Conservation (phyloP, 2,797 vertebrate species). For the Gallinago stenura region DNA sequence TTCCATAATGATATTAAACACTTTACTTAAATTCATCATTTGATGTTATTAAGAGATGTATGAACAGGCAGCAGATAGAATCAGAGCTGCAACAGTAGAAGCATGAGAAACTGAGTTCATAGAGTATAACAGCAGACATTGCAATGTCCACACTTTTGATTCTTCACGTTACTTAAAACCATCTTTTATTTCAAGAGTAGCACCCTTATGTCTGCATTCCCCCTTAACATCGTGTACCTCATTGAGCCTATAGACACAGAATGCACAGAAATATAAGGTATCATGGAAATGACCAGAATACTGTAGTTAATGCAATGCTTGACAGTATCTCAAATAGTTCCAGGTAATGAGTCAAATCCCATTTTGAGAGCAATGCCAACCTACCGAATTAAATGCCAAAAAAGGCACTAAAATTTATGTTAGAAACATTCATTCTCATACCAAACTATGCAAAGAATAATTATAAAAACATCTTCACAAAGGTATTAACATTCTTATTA, state of each 20-base stretch:
- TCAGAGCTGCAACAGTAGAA: background rate
- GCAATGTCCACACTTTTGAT: fast-evolving
- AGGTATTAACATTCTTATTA: background rate
- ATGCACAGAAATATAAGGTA: background rate
- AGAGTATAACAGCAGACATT: fast-evolving
- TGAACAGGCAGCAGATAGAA: background rate
- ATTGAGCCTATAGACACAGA: background rate
- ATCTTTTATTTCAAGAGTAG: background rate
- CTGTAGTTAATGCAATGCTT: background rate
- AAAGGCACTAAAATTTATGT: background rate
- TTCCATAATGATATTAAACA: background rate
- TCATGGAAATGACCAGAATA: background rate
- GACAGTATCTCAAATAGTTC: background rate
- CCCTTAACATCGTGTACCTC: background rate
- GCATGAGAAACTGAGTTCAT: background rate
- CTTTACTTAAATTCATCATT: background rate
- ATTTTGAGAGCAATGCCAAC: background rate
- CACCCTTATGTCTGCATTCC: background rate
- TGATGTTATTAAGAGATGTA: background rate
- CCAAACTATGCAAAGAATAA: background rate
- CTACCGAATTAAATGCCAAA: background rate
- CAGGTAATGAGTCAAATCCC: background rate
- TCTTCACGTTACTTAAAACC: background rate
- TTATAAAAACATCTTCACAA: background rate
- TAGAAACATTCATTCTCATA: background rate